Base-by-base conservation (phyloP, 2,888 invertebrate genomes). In the Carterocephalus palaemon region DNA sequence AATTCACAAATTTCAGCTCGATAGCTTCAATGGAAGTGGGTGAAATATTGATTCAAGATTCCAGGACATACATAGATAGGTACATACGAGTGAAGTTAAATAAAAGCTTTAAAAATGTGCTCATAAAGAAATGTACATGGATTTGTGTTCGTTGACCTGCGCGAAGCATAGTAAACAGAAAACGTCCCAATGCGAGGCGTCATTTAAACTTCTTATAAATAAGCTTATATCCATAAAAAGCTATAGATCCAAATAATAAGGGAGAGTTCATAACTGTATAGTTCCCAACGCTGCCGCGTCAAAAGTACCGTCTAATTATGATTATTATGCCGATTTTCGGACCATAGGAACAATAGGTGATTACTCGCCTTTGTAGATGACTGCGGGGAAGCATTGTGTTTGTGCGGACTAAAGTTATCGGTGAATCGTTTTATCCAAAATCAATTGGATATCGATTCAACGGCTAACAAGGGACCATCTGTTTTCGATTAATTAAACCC, bases 381-480 rank as follows among this genome's bases (percentile, higher is more conserved):
- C 84, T 58, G 62, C 80, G 72, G 82, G 70, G 78, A 70, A 64
- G 75, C 76, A 79, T 85, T 85, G 81, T 83, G 67, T 73, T 74
- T 75, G 74, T 58, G 67, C 72, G 67, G 65, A 67, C 58, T 60
- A 56, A 56, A 62, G 62, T 67, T 72, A 81, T 75, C 72, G 71
- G 70, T 64, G 56, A 56, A 64, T 70, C 56, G 65, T 53, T 48
- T 45, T 37, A 59, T 69, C 73, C 72, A 65, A 67, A 66, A 60
- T 83, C 83, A 82, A 83, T 84, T 84, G 81, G 70, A 77, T 60
- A 76, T 75, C 75, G 67, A 76, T 76, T 72, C 62, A 64, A 61
- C 61, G 59, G 59, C 71, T 85, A 86, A 86, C 84, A 79, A 84
- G 85, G 71, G 64, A 73, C 75, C 81, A 85, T 84, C 82, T 84